Evolutionary conservation across 2,797 vertebrate genomes (phyloP).

Genomic region (Platalea minor): DNA sequence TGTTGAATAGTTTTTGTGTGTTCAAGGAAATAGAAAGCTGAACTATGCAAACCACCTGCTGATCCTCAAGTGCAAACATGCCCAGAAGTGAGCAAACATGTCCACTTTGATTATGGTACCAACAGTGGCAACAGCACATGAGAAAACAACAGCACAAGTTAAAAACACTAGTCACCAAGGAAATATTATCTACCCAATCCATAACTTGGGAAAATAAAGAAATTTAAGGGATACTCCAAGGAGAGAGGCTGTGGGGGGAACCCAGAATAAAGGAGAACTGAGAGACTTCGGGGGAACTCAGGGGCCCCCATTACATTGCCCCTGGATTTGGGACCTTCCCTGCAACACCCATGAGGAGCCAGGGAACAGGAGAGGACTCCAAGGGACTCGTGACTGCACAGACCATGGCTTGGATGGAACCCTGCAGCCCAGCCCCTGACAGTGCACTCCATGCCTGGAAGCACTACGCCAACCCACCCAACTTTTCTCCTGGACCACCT

Average conservation of each 20-base stretch:
- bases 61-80: neutral
- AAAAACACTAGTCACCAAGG: neutral
- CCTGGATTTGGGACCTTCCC: neutral
- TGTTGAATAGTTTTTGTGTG: neutral
- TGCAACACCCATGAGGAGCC: neutral
- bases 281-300: neutral
- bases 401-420: neutral
- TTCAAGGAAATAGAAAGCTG: neutral
- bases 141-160: neutral
- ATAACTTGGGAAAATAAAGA: neutral
- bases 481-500: neutral
- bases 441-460: neutral
- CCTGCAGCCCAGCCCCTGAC: neutral
- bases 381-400: neutral
- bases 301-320: fast-evolving
- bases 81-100: neutral
- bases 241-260: neutral
- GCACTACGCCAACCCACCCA: fast-evolving
- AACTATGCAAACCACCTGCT: neutral
- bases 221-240: neutral
- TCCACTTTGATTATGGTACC: neutral
- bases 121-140: neutral
- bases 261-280: neutral
- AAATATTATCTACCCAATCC: neutral
- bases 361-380: neutral